Evolutionary conservation across 1,140 invertebrate genomes (phyloP).

Genomic region (Tetramorium parvispinum): DNA sequence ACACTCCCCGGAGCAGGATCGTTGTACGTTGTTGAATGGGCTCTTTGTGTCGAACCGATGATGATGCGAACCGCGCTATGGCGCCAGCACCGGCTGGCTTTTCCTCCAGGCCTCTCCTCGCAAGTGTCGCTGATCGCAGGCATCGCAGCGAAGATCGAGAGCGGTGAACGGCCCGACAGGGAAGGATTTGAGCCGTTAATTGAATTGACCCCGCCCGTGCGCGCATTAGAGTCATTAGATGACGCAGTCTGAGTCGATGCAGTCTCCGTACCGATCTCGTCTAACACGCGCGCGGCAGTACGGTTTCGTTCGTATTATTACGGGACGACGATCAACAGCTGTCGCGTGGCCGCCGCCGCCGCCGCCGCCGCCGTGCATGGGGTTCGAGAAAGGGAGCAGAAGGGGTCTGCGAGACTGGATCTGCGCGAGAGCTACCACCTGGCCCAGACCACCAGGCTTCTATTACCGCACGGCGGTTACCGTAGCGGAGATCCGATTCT

Average conservation of each 20-base stretch:
- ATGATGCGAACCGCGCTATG: slow-evolving; percentile 49
- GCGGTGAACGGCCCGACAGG: not conserved
- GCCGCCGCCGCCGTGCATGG: not conserved
- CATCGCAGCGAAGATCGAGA: not conserved
- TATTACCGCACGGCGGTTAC: not conserved
- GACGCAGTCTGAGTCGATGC: not conserved
- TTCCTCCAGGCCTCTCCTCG: not conserved
- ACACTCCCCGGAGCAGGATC: slow-evolving; percentile 57
- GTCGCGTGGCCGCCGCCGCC: slow-evolving; percentile 10
- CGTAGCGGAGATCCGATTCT: slow-evolving; percentile 28
- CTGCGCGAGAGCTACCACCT: slow-evolving; percentile 12
- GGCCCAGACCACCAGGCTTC: slow-evolving; percentile 35
- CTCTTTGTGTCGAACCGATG: slow-evolving; percentile 67
- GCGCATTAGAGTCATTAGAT: not conserved
- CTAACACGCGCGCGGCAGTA: not conserved
- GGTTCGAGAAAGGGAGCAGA: not conserved
- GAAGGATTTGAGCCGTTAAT: not conserved
- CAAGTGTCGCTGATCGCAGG: not conserved
- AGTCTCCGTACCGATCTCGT: not conserved
- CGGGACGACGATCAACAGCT: slow-evolving; percentile 67
- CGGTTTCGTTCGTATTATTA: slow-evolving; percentile 38
- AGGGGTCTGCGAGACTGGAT: slow-evolving; percentile 34
- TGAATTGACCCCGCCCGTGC: slow-evolving; percentile 4
- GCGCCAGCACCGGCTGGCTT: slow-evolving; percentile 4
- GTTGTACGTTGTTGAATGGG: slow-evolving; percentile 72